Percentiles rank a stretch among this genome's conserved stretches.
phyloP scores from a whole-genome alignment of 2,797 vertebrate genomes.

The Pantherophis vulpinus region DNA sequence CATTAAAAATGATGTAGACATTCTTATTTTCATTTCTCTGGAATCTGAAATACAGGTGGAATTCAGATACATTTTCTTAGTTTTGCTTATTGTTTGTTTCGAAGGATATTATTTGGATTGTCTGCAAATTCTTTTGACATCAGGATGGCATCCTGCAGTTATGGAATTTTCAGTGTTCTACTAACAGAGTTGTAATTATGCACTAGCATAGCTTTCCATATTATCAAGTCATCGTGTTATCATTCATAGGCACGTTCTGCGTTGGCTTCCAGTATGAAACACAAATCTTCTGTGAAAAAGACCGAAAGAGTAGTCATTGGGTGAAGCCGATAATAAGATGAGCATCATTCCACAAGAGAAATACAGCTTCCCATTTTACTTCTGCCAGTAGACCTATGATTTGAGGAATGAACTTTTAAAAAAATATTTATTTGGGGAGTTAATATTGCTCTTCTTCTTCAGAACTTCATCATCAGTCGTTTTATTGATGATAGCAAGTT shows the following conservation, averaged over 20 bases:
- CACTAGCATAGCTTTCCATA: conserved; percentile 23
- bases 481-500: neutral
- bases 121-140: conserved; percentile 12
- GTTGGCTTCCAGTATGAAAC: conserved; percentile 14
- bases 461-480: neutral
- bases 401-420: neutral
- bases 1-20: neutral
- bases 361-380: neutral
- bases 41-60: neutral
- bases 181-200: conserved; percentile 1
- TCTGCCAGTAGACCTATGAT: neutral
- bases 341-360: neutral
- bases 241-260: conserved; percentile 1
- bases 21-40: neutral
- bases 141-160: neutral
- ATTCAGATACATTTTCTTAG: neutral
- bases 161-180: neutral
- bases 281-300: neutral
- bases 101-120: neutral
- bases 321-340: neutral
- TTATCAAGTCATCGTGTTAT: neutral
- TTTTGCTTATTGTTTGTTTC: neutral
- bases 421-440: neutral
- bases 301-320: neutral
- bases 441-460: neutral